Conservation (phyloP, 2,113 vertebrate genomes). For the Pardalotus punctatus region DNA sequence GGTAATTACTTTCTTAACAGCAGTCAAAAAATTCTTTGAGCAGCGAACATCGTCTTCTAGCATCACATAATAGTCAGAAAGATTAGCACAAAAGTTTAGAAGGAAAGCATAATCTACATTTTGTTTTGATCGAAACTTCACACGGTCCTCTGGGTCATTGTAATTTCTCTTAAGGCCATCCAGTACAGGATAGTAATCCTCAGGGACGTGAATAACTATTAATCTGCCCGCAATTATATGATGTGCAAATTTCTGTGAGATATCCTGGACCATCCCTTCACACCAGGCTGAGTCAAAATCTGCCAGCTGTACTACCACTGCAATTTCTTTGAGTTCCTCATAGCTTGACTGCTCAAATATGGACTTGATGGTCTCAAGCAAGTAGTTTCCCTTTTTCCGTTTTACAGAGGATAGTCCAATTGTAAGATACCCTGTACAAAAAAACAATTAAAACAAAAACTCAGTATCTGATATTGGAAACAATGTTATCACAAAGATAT, state of each 20-base stretch:
- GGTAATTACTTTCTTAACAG: conserved; percentile 95
- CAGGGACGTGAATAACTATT: conserved; percentile 93
- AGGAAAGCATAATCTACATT: conserved; percentile 91
- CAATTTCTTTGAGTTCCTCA: conserved; percentile 94
- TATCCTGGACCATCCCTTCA: conserved; percentile 90
- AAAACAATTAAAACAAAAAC: conserved; percentile 22
- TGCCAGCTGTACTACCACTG: conserved; percentile 92
- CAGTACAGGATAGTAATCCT: conserved; percentile 91
- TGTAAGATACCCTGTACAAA: conserved; percentile 88
- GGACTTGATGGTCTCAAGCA: conserved; percentile 95
- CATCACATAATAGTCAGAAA: conserved; percentile 98
- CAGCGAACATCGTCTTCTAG: conserved; percentile 95
- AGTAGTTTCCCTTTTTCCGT: conserved; percentile 92
- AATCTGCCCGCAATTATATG: conserved; percentile 95
- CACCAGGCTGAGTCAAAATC: conserved; percentile 94
- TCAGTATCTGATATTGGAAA: not conserved
- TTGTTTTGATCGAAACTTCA: conserved; percentile 97
- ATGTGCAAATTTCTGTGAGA: conserved; percentile 94
- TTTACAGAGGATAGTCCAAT: conserved; percentile 96
- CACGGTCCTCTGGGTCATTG: conserved; percentile 94
- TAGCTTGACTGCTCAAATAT: conserved; percentile 97
- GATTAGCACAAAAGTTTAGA: conserved; percentile 96
- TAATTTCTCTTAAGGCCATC: conserved; percentile 97
- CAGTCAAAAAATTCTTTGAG: conserved; percentile 93
- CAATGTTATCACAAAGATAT: not conserved